Evolutionary conservation across 2,888 invertebrate species (phyloP), one percentile per base, ranked within the genome.

Genomic region (Harpagoxenus sublaevis): DNA sequence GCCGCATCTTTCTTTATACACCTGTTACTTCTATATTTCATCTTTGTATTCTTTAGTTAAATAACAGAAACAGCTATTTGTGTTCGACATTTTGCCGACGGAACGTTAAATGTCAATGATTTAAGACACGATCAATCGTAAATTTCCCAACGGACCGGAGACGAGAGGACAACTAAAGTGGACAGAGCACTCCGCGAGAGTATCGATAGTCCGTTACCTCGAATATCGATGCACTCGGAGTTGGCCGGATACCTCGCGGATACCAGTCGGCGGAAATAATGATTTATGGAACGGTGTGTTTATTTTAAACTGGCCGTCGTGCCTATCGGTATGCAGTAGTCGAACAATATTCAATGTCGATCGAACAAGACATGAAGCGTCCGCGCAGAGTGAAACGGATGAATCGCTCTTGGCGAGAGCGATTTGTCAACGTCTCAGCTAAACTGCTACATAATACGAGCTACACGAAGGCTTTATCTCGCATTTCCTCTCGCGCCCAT

Each of bases 291-390:
- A 82, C 73, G 53, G 74, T 85, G 78, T 91, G 89, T 91, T 90
- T 92, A 85, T 87, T 91, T 92, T 89, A 87, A 89, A 89, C 86
- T 85, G 84, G 73, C 70, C 79, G 82, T 75, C 83, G 70, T 77
- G 82, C 78, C 74, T 75, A 73, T 84, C 88, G 83, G 84, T 75
- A 85, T 86, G 79, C 86, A 87, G 84, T 87, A 85, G 78, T 87
- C 87, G 86, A 90, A 92, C 91, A 91, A 92, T 91, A 91, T 91
- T 90, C 89, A 91, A 92, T 92, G 91, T 91, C 91, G 91, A 90
- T 90, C 89, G 84, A 91, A 89, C 88, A 87, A 89, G 90, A 91
- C 91, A 86, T 89, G 85, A 75, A 84, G 86, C 88, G 85, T 86
- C 70, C 87, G 66, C 86, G 74, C 73, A 65, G 83, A 82, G 66